Percentiles rank a stretch among this genome's conserved stretches.
phyloP scores from a whole-genome alignment of 2,113 vertebrate genomes.

The Spilogale gracilis region DNA sequence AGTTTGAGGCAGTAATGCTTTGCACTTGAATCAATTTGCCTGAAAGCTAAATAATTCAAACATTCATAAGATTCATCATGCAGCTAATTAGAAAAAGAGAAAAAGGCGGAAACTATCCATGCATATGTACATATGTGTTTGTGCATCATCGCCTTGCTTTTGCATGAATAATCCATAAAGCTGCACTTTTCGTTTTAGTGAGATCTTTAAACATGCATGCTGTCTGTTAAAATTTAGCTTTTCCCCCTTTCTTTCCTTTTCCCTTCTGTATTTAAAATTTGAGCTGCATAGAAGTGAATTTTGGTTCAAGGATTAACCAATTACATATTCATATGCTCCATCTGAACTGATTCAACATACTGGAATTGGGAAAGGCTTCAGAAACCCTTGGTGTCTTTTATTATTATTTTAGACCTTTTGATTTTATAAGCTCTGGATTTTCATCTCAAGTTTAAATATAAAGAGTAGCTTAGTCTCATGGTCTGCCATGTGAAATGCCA shows the following conservation, averaged over 20 bases:
- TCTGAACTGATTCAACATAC: slow-evolving; percentile 15
- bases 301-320: neutral
- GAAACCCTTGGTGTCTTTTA: neutral
- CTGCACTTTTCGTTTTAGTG: neutral
- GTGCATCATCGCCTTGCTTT: neutral
- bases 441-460: slow-evolving; percentile 28
- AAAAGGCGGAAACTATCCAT: neutral
- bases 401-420: slow-evolving; percentile 36
- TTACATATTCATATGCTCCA: neutral
- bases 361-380: neutral
- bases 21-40: neutral
- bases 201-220: neutral
- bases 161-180: neutral
- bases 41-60: neutral
- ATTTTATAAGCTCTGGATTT: slow-evolving; percentile 36
- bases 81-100: neutral
- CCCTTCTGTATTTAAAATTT: neutral
- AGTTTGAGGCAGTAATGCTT: neutral
- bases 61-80: neutral
- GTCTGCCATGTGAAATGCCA: slow-evolving; percentile 48
- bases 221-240: neutral
- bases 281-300: neutral
- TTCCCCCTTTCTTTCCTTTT: neutral
- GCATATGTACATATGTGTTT: neutral
- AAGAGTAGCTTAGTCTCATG: neutral